Percentiles rank a stretch among this genome's conserved stretches.
Evolutionary conservation across 2,888 invertebrate genomes (phyloP).

Genomic region (Leptopilina drosophilae): DNA sequence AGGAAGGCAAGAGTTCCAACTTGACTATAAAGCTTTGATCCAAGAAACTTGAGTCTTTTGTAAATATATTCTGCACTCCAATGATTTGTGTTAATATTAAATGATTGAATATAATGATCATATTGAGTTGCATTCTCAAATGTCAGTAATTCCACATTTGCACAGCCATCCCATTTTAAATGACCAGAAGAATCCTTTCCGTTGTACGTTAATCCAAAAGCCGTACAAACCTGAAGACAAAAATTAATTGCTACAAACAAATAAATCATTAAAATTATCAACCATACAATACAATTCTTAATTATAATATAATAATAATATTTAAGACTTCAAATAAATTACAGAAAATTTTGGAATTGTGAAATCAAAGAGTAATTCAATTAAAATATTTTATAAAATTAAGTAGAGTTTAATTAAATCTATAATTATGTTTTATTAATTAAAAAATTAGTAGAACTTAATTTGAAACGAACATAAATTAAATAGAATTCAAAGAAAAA

Average conservation of each 20-base stretch:
- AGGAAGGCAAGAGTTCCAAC: conserved; percentile 89
- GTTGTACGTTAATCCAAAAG: conserved; percentile 90
- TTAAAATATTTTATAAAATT: too few species aligned
- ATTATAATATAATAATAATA: too few species aligned
- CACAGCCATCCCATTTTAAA: conserved; percentile 90
- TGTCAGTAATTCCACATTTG: conserved; percentile 89
- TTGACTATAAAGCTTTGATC: conserved; percentile 85
- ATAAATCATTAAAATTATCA: too few species aligned
- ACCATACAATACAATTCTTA: too few species aligned
- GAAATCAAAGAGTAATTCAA: too few species aligned
- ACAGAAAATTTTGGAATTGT: too few species aligned
- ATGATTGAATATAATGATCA: conserved; percentile 92
- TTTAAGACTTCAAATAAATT: too few species aligned
- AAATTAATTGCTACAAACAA: background rate
- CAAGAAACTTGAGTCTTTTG: conserved; percentile 94
- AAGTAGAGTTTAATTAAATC: too few species aligned
- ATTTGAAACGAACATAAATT: too few species aligned
- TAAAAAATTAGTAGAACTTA: too few species aligned
- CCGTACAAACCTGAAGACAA: conserved; percentile 70
- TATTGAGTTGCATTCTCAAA: conserved; percentile 92
- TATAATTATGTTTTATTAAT: too few species aligned
- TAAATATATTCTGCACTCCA: conserved; percentile 97
- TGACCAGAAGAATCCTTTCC: conserved; percentile 83
- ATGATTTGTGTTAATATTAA: conserved; percentile 96
- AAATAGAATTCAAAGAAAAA: too few species aligned